Percentiles rank a stretch among this genome's conserved stretches.
Conservation (phyloP, 2,113 vertebrate genomes). For the Choloepus hoffmanni region DNA sequence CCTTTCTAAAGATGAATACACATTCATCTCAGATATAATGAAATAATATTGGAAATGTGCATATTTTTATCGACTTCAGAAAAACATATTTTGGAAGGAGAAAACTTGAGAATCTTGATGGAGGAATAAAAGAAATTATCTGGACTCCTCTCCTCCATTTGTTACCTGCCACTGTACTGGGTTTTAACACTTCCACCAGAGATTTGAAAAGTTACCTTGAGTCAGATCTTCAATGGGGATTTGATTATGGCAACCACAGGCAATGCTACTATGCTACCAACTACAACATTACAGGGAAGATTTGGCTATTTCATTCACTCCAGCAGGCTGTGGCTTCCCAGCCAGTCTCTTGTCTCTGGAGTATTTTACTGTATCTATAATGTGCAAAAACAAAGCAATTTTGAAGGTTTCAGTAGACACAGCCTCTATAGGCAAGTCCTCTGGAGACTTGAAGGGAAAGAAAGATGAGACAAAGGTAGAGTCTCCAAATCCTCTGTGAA, state of each 20-base stretch:
- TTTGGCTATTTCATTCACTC: slow-evolving; percentile 68
- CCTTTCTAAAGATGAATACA: neutral
- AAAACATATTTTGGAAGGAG: neutral
- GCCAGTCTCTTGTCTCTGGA: slow-evolving; percentile 61
- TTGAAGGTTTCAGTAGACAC: slow-evolving; percentile 46
- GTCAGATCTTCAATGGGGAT: neutral
- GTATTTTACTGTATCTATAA: slow-evolving; percentile 65
- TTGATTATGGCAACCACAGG: slow-evolving; percentile 49
- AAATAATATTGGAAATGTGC: neutral
- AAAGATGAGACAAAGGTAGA: neutral
- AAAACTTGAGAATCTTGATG: neutral
- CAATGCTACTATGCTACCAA: neutral
- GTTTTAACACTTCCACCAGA: neutral
- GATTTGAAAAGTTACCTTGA: neutral
- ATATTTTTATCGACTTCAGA: neutral
- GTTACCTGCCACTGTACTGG: neutral
- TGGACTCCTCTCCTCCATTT: neutral
- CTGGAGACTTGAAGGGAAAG: slow-evolving; percentile 44
- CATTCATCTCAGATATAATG: neutral
- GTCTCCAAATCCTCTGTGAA: slow-evolving; percentile 24
- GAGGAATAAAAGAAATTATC: neutral
- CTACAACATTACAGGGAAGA: slow-evolving; percentile 1
- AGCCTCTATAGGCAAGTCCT: slow-evolving; percentile 33
- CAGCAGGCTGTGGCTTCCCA: slow-evolving; percentile 39
- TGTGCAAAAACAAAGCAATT: slow-evolving; percentile 63